Conservation (phyloP, 2,888 invertebrate species). For the Acleris sparsana region DNA sequence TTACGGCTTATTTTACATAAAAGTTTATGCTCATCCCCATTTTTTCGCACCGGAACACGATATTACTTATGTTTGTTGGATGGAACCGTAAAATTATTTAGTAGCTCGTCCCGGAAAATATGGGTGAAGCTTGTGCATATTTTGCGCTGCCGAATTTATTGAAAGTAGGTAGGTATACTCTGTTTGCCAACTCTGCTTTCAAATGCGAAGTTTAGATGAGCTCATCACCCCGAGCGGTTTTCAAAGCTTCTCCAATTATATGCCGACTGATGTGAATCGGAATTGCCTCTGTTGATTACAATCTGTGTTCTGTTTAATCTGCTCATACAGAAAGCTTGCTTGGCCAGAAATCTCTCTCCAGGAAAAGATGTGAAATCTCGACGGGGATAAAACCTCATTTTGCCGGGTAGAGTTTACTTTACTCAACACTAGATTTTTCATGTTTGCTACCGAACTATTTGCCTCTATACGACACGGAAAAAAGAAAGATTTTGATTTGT, state of each 20-base stretch:
- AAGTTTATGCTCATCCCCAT: constrained; percentile 28
- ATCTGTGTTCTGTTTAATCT: constrained; percentile 16
- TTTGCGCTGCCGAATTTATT: constrained; percentile 14
- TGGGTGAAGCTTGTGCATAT: constrained; percentile 1
- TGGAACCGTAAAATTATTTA: constrained; percentile 8
- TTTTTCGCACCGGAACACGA: constrained; percentile 17
- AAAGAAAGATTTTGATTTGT: too few relatives aligned
- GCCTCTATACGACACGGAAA: too few relatives aligned
- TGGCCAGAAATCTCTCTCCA: too few relatives aligned
- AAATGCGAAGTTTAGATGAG: constrained; percentile 26
- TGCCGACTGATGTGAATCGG: constrained; percentile 24
- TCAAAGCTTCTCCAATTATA: constrained; percentile 26
- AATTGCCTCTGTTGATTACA: constrained; percentile 31
- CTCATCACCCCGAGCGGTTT: constrained; percentile 26
- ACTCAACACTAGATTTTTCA: neutral
- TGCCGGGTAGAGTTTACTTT: too few relatives aligned
- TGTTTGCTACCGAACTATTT: too few relatives aligned
- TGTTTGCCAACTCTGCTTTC: constrained; percentile 9
- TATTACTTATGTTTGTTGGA: constrained; percentile 20
- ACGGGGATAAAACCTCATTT: too few relatives aligned
- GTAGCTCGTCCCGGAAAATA: neutral
- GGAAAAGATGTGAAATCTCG: too few relatives aligned
- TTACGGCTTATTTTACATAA: constrained; percentile 35
- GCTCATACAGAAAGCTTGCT: constrained; percentile 12
- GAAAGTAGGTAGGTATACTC: constrained; percentile 9